Evolutionary conservation across 2,888 invertebrate species (phyloP), one percentile per base, ranked within the genome.

Genomic region (Sericinus montela): DNA sequence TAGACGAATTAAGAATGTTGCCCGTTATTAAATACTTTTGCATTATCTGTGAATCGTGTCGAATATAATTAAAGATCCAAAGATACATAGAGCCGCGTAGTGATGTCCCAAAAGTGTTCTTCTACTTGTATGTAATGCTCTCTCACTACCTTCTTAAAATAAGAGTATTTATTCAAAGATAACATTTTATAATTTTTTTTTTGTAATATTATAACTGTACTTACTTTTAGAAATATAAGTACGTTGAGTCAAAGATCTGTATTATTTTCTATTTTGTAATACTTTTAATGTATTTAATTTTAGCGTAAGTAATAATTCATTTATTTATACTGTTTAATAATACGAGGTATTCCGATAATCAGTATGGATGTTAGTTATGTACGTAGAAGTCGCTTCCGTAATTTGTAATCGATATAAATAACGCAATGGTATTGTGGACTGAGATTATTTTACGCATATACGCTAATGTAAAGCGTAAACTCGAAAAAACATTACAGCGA

Each of bases 161-260:
- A 85, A 81, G 81, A 66, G 75, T 86, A 85, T 86, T 87, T 86
- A 87, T 87, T 84, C 75, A 75, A 78, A 75, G 73, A 78, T 83
- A 80, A 80, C 75, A 72, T 36, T 72, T 73, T 52, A 38, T 55
- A 48, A 72, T 72, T 70, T 67, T 19, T 70, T 67, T 19, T 69
- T 67, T 69, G 81, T 80, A 78, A 81, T 80, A 79, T 75, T 72
- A 74, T 83, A 80, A 78, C 75, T 72, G 77, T 82, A 84, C 79
- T 82, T 84, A 81, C 77, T 77, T 77, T 62, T 84, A 85, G 79
- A 54, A 60, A 60, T 85, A 86, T 87, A 86, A 84, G 86, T 72
- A 77, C 77, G 80, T 81, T 78, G 80, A 88, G 87, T 87, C 87
- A 88, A 85, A 87, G 87, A 88, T 88, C 87, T 88, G 87, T 88